Conservation (phyloP, 2,888 invertebrate species). For the Phanerotoma sp. region DNA sequence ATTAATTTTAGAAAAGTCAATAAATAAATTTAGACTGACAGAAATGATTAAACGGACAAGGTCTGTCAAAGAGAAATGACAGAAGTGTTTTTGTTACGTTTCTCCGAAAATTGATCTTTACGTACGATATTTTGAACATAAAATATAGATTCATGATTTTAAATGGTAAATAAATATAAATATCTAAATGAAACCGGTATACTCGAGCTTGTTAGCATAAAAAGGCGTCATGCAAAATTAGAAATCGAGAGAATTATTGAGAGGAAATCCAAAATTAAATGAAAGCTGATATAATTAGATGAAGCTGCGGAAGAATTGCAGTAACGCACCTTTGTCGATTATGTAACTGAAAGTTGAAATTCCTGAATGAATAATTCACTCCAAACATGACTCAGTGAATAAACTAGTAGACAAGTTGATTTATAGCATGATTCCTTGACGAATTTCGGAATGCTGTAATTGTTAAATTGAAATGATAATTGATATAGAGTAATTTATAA, state of each 20-base stretch:
- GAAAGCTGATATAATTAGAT: conserved; percentile 12
- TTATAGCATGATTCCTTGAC: neutral
- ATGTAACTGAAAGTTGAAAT: conserved; percentile 13
- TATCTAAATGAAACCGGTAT: neutral
- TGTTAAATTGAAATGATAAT: neutral
- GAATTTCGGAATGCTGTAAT: neutral
- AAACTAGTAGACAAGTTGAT: conserved; percentile 2
- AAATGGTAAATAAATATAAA: neutral
- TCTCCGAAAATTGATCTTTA: no score
- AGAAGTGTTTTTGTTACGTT: no score
- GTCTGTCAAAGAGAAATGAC: no score
- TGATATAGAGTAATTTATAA: neutral
- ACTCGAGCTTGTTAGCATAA: neutral
- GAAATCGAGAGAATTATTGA: conserved; percentile 14
- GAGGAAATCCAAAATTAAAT: neutral
- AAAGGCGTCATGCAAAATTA: conserved; percentile 26
- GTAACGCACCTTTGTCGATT: conserved; percentile 20
- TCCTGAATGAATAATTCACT: neutral
- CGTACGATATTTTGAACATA: no score
- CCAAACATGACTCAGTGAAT: neutral
- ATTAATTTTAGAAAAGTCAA: no score
- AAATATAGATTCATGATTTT: no score
- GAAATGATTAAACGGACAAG: no score
- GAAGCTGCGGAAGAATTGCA: conserved; percentile 1
- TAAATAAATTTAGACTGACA: no score